These are phyloP conservation scores for Stratiomys singularior DNA, from an alignment of 2,888 invertebrate species.

Conservation along the genomic window DNA sequence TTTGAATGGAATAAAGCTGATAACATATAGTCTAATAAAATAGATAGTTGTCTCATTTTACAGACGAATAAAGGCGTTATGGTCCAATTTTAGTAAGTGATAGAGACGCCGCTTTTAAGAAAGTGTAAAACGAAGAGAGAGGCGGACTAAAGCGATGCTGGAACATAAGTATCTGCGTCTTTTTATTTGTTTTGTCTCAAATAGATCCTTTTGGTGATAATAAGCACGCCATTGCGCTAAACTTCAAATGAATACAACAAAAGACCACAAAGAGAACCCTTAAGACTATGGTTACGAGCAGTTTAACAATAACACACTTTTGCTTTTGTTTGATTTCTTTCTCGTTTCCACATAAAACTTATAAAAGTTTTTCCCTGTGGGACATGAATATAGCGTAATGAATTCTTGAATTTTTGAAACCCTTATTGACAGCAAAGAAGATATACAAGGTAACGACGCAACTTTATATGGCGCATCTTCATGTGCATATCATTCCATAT, in stretches of 20 bases:
- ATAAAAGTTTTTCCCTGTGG: background rate
- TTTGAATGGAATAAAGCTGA: too few species aligned
- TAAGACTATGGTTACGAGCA: background rate
- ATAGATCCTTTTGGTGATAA: conserved; percentile 32
- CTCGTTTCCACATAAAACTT: too few species aligned
- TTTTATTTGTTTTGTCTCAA: conserved; percentile 14
- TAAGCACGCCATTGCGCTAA: conserved; percentile 21
- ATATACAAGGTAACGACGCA: background rate
- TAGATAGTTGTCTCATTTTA: too few species aligned
- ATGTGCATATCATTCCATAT: background rate
- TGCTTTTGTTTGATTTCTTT: background rate
- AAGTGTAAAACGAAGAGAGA: background rate
- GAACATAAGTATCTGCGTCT: background rate
- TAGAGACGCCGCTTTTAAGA: background rate
- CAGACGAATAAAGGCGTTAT: background rate
- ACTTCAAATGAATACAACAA: conserved; percentile 1
- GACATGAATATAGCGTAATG: background rate
- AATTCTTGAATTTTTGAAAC: background rate
- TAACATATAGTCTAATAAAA: too few species aligned
- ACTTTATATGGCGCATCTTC: background rate
- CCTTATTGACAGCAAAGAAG: background rate
- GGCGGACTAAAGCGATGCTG: background rate
- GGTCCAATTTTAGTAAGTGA: background rate
- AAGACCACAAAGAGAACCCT: background rate
- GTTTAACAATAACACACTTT: background rate